A percentile compares a stretch with the other conserved stretches of the same genome.
Conservation (phyloP, 2,797 vertebrate species). For the Eremophila alpestris region DNA sequence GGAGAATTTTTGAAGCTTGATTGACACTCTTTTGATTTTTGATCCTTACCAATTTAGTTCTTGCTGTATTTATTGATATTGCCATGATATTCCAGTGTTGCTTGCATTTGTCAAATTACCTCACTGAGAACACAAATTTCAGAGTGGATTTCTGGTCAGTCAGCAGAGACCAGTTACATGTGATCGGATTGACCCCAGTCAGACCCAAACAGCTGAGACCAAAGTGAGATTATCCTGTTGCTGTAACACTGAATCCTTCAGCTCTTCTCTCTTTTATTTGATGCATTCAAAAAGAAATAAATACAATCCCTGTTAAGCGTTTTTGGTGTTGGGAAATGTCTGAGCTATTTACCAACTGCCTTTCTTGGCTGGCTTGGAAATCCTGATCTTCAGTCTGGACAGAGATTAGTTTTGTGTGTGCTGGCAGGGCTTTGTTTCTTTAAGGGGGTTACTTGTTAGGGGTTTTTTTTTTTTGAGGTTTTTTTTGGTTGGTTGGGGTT, state of each 20-base stretch:
- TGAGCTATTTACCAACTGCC: slow-evolving; percentile 14
- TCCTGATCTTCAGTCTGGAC: slow-evolving; percentile 59
- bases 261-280: background rate
- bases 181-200: background rate
- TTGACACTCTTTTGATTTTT: background rate
- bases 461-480: fast-evolving
- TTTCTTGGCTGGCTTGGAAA: slow-evolving; percentile 24
- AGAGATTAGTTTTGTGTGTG: slow-evolving; percentile 28
- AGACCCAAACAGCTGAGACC: background rate
- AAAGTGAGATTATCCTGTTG: slow-evolving; percentile 11
- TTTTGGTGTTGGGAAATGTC: background rate
- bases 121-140: background rate
- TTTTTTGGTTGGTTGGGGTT: background rate
- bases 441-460: too few species aligned
- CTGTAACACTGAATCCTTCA: background rate
- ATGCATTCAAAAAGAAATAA: background rate
- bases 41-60: background rate
- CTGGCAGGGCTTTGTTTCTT: background rate
- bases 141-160: background rate
- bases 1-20: background rate
- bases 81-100: background rate
- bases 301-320: background rate
- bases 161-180: background rate
- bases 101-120: background rate
- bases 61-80: background rate